Conservation (phyloP, 2,888 invertebrate genomes). For the Tiliacea citrago region DNA sequence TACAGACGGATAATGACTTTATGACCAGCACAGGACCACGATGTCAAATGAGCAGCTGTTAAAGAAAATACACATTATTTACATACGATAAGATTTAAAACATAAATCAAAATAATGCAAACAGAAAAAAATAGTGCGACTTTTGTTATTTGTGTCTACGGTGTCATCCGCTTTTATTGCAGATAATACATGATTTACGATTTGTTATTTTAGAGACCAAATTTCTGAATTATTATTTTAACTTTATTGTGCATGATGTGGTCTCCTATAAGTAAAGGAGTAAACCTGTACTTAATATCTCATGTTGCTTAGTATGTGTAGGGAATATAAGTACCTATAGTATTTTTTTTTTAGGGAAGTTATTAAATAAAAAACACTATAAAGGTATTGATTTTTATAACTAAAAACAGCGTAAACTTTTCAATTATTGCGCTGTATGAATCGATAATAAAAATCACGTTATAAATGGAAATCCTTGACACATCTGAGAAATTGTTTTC, state of each 20-base stretch:
- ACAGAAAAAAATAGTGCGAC: background rate
- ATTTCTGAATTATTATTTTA: background rate
- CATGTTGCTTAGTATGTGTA: too few species aligned
- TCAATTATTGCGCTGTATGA: slow-evolving; percentile 61
- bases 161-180: slow-evolving; percentile 27
- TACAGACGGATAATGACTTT: background rate
- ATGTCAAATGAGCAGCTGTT: background rate
- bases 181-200: slow-evolving; percentile 15
- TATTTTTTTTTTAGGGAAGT: too few species aligned
- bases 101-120: slow-evolving; percentile 10
- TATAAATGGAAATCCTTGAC: slow-evolving; percentile 80
- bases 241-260: background rate
- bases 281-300: too few species aligned
- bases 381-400: too few species aligned
- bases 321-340: too few species aligned
- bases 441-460: slow-evolving; percentile 76
- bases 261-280: background rate
- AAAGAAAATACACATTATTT: background rate
- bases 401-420: background rate
- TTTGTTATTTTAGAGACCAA: slow-evolving; percentile 13
- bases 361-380: too few species aligned
- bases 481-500: slow-evolving; percentile 80
- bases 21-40: background rate
- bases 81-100: too few species aligned
- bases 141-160: slow-evolving; percentile 1